Evolutionary conservation across 2,113 vertebrate genomes (phyloP), one percentile per base, ranked within the genome.

Genomic region (Neofelis nebulosa): DNA sequence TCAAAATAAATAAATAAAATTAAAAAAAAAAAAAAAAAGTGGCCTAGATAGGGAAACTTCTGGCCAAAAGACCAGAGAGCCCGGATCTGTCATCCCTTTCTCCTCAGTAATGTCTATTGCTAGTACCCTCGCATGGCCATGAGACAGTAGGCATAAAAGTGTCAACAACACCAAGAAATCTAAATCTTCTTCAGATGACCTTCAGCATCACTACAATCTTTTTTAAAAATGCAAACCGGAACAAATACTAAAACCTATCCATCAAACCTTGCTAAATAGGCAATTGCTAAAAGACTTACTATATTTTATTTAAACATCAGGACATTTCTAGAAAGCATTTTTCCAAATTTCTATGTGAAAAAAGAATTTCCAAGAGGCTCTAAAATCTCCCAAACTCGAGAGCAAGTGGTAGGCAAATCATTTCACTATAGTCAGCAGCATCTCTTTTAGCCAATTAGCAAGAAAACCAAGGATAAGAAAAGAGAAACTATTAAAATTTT

Each of bases 251-350:
- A 82, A 14, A 81, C 4, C 2, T 38, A 71, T 31, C 86, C 79
- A 23, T 4, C 45, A 11, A 74, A 21, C 0, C 3, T 31, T 0
- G 2, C 19, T 7, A n/a, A 61, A 87, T n/a, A 61, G 14, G 33
- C 18, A 74, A 83, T 71, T 15, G 14, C 45, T 90, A 55, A n/a
- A 36, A 66, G 57, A 78, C 13, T 36, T 80, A 55, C 33, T 41
- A 73, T 33, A 76, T 73, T 91, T 83, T 63, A 63, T 63, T 93
- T 80, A 33, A 74, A n/a, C 57, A 80, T 23, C 18, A 69, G 38
- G 27, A 19, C n/a, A 16, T 57, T 25, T 74, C 33, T 50, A 92
- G 45, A 68, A 4, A 27, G 13, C 19, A 78, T 63, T 7, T 63
- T 82, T 61, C 8, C 7, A 91, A 55, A 65, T 61, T 80, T 91